phyloP scores from a whole-genome alignment of 2,888 invertebrate species.

The Unio pictorum region DNA sequence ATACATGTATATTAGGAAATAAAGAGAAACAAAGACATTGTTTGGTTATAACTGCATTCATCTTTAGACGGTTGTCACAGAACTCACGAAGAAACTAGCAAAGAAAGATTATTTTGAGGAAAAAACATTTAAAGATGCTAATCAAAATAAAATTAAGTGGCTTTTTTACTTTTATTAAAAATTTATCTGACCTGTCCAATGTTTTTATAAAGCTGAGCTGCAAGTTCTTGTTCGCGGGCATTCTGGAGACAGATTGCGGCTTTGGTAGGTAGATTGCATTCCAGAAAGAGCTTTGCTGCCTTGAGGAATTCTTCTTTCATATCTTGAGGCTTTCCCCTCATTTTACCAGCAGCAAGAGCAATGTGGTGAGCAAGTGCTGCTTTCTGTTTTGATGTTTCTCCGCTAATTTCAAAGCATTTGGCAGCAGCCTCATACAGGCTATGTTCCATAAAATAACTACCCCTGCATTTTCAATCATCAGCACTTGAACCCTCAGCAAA shows the following conservation, averaged over 20 bases:
- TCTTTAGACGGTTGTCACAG: too few relatives aligned
- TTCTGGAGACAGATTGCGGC: slow-evolving; percentile 44
- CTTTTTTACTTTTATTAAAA: neutral
- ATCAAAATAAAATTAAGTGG: too few relatives aligned
- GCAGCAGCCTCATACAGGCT: slow-evolving; percentile 51
- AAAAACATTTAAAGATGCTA: too few relatives aligned
- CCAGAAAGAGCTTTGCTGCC: slow-evolving; percentile 41
- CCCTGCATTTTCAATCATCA: slow-evolving; percentile 47
- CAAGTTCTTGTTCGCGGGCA: slow-evolving; percentile 33
- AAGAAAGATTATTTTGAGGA: too few relatives aligned
- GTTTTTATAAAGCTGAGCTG: slow-evolving; percentile 41
- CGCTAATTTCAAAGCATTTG: slow-evolving; percentile 47
- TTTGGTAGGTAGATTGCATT: slow-evolving; percentile 25
- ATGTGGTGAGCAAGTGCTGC: slow-evolving; percentile 44
- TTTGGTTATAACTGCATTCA: too few relatives aligned
- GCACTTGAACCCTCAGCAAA: slow-evolving; percentile 49
- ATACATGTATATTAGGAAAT: too few relatives aligned
- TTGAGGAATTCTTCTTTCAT: slow-evolving; percentile 45
- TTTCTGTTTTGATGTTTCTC: slow-evolving; percentile 28
- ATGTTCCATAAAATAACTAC: slow-evolving; percentile 45
- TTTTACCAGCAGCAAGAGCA: slow-evolving; percentile 26
- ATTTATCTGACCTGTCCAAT: slow-evolving; percentile 29
- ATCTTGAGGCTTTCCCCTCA: slow-evolving; percentile 30
- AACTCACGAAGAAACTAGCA: too few relatives aligned
- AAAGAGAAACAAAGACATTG: too few relatives aligned